Evolutionary conservation across 2,113 vertebrate species (phyloP), one percentile per base, ranked within the genome.

Genomic region (Thalassarche chlororhynchos): DNA sequence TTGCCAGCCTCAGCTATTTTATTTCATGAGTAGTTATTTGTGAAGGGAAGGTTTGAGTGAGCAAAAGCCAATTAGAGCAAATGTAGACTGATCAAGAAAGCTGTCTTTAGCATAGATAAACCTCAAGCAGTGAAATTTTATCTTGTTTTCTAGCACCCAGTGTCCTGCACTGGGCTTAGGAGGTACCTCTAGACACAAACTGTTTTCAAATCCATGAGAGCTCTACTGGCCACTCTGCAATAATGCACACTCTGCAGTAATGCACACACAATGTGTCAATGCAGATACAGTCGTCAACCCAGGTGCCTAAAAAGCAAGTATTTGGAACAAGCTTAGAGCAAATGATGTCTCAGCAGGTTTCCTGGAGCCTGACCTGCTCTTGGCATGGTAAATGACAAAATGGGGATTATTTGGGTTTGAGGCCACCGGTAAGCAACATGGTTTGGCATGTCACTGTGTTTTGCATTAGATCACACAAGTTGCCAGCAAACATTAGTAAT

Each of bases 1-100:
- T 96, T 95, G 42, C 84, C 54, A 77, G 57, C n/a, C 40, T 90
- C 81, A 85, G 70, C 69, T 42, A 7, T 64, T 94, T 79, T 60
- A 51, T 93, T 88, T 87, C 74, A 15, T 36, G 71, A 94, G 29
- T 52, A n/a, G 64, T 44, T 88, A 75, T 14, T 94, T 91, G 36
- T 36, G 61, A 71, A 89, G 19, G 40, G 44, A 78, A 69, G 31
- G 32, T 89, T 91, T 96, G 61, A 79, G 23, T 13, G 4, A 90
- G 71, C 20, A 94, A 83, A 86, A 89, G 32, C 47, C 34, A 64
- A 18, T 79, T 95, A 57, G 15, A 71, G 34, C 76, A 80, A 68
- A 65, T 20, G 36, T 16, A 51, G 47, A 36, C 65, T 61, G 46
- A 72, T 82, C 6, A 69, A 77, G 61, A 32, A 87, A 60, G n/a